phyloP scores from a whole-genome alignment of 2,888 invertebrate species.

The Microdon myrmicae region DNA sequence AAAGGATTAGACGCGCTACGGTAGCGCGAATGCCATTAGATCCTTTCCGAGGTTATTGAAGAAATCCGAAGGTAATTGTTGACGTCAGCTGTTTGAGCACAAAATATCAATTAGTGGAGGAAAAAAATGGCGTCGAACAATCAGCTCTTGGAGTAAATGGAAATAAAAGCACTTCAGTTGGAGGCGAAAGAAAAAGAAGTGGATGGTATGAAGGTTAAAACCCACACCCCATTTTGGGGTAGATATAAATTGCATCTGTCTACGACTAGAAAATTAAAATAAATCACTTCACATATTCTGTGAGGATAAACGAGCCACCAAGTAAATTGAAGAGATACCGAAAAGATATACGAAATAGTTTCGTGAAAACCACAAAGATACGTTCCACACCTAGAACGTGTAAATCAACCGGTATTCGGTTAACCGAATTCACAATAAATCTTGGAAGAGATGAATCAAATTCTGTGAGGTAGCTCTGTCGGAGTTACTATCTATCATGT shows the following conservation, averaged over 20 bases:
- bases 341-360: conserved; percentile 39
- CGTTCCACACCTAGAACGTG: conserved; percentile 38
- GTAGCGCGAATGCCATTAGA: conserved; percentile 27
- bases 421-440: conserved; percentile 66
- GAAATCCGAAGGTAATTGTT: conserved; percentile 35
- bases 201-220: no score
- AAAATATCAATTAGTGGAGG: conserved; percentile 21
- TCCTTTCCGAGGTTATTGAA: conserved; percentile 30
- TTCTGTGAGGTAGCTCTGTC: conserved; percentile 50
- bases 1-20: conserved; percentile 45
- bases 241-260: conserved; percentile 53
- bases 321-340: conserved; percentile 23
- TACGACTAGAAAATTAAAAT: conserved; percentile 56
- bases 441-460: conserved; percentile 64
- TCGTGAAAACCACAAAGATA: conserved; percentile 32
- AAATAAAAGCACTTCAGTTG: no score
- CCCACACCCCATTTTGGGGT: conserved; percentile 2
- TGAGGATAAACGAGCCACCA: conserved; percentile 13
- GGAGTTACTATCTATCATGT: conserved; percentile 34
- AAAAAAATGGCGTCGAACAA: conserved; percentile 9
- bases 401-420: conserved; percentile 55
- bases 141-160: background rate
- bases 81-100: conserved; percentile 37
- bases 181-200: no score
- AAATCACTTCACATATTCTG: conserved; percentile 54